Evolutionary conservation across 1,140 invertebrate species (phyloP), one percentile per base, ranked within the genome.

Genomic region (Helicoverpa armigera): DNA sequence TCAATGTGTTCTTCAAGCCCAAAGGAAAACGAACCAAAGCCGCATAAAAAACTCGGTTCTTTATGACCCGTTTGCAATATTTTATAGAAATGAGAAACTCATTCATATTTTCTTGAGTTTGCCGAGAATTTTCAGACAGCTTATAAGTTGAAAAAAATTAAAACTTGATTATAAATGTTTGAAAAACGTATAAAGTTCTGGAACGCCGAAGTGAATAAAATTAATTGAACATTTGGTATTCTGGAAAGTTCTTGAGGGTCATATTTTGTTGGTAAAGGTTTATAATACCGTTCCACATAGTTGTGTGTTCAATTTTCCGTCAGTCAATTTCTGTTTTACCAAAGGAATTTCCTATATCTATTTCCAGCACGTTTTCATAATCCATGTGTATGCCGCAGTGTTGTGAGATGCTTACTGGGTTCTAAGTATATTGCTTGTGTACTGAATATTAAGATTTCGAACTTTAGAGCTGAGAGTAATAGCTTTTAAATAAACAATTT

Each of bases 31-130:
- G 7, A 23, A 54, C 16, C 3, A 35, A 65, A 23, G 63, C 35
- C 16, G 50, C 23, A n/a, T 72, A 53, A 50, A 72, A 29, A 72
- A 72, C 23, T 72, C 11, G 18, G 12, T 53, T 29, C 23, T 54
- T 72, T 54, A 53, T n/a, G 69, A 53, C 13, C 29, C 50, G 23
- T 54, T 72, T n/a, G 50, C 69, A 72, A 54, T 72, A 72, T 53
- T 72, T 72, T 72, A 72, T 53, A 72, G 69, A 72, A 72, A 72
- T 54, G 69, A 72, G 13, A 72, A 72, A 53, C 50, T 72, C 69
- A 54, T 53, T 72, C 16, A 72, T 72, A 29, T 72, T 72, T 72
- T 50, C 16, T n/a, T 35, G 63, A 67, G 63, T 67, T 48, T n/a
- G 10, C 14, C 10, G 29, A 13, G 69, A 54, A 23, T 53, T 72